A percentile compares a stretch with the other conserved stretches of the same genome.
phyloP scores from a whole-genome alignment of 30 jellyfish, hydroid and myxozoan genomes.

The Mastigias papua region DNA sequence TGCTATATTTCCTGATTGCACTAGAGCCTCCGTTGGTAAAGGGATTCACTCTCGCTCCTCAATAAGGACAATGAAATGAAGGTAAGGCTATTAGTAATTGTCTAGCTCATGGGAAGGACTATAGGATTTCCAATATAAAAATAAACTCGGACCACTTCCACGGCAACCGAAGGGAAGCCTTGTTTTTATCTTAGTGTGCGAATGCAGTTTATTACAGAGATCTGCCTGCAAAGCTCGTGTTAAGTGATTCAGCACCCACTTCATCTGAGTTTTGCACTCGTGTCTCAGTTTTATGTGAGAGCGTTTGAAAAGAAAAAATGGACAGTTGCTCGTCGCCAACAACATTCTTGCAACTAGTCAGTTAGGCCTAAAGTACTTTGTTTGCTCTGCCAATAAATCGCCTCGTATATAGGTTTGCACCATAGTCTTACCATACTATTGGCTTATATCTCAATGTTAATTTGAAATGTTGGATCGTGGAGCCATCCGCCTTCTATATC shows the following conservation, averaged over 20 bases:
- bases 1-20: not conserved
- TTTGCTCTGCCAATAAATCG: not conserved
- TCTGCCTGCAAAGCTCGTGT: no score
- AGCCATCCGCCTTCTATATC: slow-evolving; percentile 8
- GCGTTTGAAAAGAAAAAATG: not conserved
- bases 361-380: not conserved
- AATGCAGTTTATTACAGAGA: no score
- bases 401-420: not conserved
- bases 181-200: no score
- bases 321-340: not conserved
- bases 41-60: not conserved
- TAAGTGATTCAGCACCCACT: no score
- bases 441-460: not conserved
- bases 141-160: not conserved
- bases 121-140: not conserved
- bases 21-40: not conserved
- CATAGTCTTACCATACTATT: not conserved
- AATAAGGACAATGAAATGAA: not conserved
- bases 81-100: not conserved
- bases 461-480: not conserved
- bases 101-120: not conserved
- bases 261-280: not conserved
- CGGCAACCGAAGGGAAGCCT: not conserved
- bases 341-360: not conserved
- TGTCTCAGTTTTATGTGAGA: not conserved